Evolutionary conservation across 2,888 invertebrate genomes (phyloP), one percentile per base, ranked within the genome.

Genomic region (Leptura quadrifasciata): DNA sequence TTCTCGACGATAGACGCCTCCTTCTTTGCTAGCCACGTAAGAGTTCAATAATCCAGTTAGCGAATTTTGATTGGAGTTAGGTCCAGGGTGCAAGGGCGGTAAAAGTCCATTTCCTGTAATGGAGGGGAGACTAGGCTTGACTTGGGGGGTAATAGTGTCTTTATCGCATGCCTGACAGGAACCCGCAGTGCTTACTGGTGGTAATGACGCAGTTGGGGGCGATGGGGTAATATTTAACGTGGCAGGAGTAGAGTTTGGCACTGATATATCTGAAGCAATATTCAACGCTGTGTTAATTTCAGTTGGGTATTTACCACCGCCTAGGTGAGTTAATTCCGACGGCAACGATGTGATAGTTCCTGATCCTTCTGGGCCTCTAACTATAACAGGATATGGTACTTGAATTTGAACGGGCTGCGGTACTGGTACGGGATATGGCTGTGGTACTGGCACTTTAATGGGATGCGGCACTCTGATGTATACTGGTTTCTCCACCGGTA

Each of bases 371-470:
- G 65, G 65, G 15, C 39, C 20, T 52, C 65, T 21, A 24, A 65
- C 27, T 18, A 65, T 21, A n/a, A 47, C 47, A n/a, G 47, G 47
- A 17, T 20, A 65, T 20, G 84, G 81, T 55, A 85, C 84, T 27
- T 81, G 80, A 8, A 85, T 85, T 31, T 84, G 82, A 54, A 81
- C 79, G n/a, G 86, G 85, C 72, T 85, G 82, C 69, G 65, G 65
- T 17, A 65, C 52, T 54, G 20, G 21, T 17, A 80, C 80, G 0
- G 65, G 69, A 39, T 69, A 69, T 4, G 84, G 82, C 65, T 84
- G 80, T 1, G 84, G 81, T 76, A 83, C 83, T 27, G 79, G 76
- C 10, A 84, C 84, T 70, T 79, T 75, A 39, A 84, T 81, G 18
- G 80, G 80, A 1, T 81, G 80, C 35, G 84, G 84, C 70, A 84